Evolutionary conservation across 2,113 vertebrate genomes (phyloP).

Genomic region (Pelecanoides urinatrix): DNA sequence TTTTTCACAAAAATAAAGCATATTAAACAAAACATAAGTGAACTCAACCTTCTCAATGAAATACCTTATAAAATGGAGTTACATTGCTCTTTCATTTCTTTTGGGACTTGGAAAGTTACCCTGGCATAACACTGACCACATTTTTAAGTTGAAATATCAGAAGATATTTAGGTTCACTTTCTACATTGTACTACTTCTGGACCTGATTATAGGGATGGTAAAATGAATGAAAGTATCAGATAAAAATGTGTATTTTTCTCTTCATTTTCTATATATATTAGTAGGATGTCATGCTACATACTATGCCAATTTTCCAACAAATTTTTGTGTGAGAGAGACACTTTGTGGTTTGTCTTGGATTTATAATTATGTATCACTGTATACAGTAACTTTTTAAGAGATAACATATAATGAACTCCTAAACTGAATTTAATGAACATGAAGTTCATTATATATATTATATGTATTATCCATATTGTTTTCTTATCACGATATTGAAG

Average conservation of each 20-base stretch:
- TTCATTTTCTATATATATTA: background rate
- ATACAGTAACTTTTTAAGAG: background rate
- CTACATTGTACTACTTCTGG: background rate
- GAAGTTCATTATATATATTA: background rate
- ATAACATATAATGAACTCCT: background rate
- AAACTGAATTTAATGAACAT: background rate
- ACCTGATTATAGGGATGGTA: background rate
- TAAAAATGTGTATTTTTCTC: background rate
- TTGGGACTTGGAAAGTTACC: background rate
- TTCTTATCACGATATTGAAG: background rate
- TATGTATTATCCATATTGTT: background rate
- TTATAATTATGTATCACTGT: background rate
- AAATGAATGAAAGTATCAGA: background rate
- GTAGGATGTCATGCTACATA: background rate
- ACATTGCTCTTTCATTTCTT: background rate
- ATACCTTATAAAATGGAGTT: background rate
- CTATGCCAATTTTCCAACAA: background rate
- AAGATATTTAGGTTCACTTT: background rate
- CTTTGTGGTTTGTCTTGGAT: background rate
- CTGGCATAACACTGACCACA: background rate
- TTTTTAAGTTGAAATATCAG: background rate
- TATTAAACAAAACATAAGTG: background rate
- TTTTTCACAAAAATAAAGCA: background rate
- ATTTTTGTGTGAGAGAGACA: background rate
- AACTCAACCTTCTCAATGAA: background rate